A percentile compares a stretch with the other conserved stretches of the same genome.
These are phyloP conservation scores for Iphiclides podalirius DNA, from an alignment of 2,888 invertebrate genomes.

Conservation along the genomic window DNA sequence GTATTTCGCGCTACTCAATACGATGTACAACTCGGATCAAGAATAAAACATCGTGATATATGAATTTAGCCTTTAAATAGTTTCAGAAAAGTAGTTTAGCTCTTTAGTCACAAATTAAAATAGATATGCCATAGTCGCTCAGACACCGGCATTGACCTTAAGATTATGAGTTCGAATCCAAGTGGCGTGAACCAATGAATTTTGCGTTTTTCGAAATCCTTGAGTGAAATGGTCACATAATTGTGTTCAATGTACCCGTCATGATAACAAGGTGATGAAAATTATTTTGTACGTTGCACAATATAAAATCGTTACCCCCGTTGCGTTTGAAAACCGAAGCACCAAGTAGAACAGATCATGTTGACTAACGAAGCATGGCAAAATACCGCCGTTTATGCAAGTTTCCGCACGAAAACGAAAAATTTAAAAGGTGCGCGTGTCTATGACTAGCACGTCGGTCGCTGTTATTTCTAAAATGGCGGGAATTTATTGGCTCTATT, in stretches of 20 bases:
- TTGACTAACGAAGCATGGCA: constrained; percentile 32
- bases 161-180: no score
- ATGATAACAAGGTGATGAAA: neutral
- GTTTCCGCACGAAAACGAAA: constrained; percentile 30
- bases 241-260: no score
- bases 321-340: neutral
- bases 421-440: no score
- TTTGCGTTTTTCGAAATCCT: no score
- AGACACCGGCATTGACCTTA: no score
- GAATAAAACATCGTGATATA: neutral
- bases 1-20: constrained; percentile 44
- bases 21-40: constrained; percentile 33
- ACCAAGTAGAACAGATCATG: constrained; percentile 31
- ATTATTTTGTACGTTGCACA: neutral
- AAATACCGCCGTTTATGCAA: constrained; percentile 32
- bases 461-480: constrained; percentile 21
- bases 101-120: no score
- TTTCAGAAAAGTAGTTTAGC: no score
- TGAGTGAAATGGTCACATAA: no score
- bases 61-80: no score
- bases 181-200: no score
- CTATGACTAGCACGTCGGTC: neutral
- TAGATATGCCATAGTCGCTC: no score
- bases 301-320: no score
- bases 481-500: constrained; percentile 14